phyloP scores from a whole-genome alignment of 2,113 vertebrate genomes.

The Sylvilagus bachmani region DNA sequence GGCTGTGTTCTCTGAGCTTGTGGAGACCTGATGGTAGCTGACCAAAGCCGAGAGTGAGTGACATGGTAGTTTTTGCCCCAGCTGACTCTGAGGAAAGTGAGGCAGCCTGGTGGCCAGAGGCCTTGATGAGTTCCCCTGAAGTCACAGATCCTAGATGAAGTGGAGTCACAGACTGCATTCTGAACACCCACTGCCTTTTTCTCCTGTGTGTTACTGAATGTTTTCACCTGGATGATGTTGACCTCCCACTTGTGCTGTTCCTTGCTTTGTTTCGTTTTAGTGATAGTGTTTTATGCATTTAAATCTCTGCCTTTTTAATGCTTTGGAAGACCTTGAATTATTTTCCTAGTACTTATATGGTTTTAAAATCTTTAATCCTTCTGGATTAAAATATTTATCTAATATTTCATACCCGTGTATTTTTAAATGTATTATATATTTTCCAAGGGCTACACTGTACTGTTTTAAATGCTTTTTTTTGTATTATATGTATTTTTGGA shows the following conservation, averaged over 20 bases:
- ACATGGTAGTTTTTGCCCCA: neutral
- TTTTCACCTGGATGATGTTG: constrained; percentile 8
- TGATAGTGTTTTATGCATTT: constrained; percentile 25
- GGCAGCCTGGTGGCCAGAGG: neutral
- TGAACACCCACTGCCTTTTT: constrained; percentile 22
- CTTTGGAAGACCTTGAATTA: constrained; percentile 6
- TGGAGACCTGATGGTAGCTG: neutral
- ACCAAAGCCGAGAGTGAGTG: neutral
- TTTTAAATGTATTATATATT: constrained; percentile 13
- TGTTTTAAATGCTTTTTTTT: constrained; percentile 29
- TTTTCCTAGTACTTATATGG: neutral
- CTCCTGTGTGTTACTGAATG: neutral
- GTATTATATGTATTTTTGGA: constrained; percentile 25
- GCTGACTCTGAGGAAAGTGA: neutral
- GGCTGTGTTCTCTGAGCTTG: neutral
- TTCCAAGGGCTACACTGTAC: neutral
- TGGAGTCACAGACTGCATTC: neutral
- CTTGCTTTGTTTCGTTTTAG: constrained; percentile 33
- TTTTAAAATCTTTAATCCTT: constrained; percentile 35
- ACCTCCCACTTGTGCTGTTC: constrained; percentile 14
- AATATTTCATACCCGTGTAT: neutral
- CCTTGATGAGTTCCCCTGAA: constrained; percentile 20
- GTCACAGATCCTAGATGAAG: neutral
- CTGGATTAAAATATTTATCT: constrained; percentile 41
- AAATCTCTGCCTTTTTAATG: constrained; percentile 16